Evolutionary conservation across 1,140 invertebrate genomes (phyloP).

Genomic region (Lepidotrigona ventralis): DNA sequence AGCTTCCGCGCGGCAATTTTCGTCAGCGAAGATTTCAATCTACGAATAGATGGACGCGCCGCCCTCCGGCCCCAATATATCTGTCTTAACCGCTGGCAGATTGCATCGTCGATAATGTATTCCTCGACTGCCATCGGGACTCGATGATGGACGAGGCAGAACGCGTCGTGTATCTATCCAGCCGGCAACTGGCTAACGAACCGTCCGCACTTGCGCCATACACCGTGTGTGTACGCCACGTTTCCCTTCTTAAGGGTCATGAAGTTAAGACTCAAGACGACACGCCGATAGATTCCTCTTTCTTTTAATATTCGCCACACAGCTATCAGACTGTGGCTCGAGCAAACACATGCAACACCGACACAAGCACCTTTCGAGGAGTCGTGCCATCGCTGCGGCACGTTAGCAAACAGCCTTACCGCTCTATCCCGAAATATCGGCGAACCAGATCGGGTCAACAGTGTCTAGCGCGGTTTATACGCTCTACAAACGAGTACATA

Average conservation of each 20-base stretch:
- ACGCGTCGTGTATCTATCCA: background rate
- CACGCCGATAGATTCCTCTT: background rate
- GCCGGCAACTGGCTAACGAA: background rate
- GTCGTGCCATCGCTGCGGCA: background rate
- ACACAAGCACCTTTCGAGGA: background rate
- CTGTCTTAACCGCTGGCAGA: conserved; percentile 27
- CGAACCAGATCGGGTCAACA: conserved; percentile 2
- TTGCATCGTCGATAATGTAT: conserved; percentile 34
- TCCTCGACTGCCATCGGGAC: conserved; percentile 9
- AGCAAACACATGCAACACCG: background rate
- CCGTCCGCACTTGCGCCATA: too few species aligned
- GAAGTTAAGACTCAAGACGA: background rate
- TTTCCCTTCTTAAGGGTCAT: background rate
- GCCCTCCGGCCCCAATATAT: conserved; percentile 11
- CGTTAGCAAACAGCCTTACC: conserved; percentile 7
- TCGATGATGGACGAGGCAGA: conserved; percentile 17
- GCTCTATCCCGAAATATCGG: background rate
- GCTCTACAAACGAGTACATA: background rate
- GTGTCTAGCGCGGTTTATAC: background rate
- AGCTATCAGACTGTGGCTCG: background rate
- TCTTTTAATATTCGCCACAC: background rate
- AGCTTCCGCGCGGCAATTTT: conserved; percentile 28
- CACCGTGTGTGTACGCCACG: too few species aligned
- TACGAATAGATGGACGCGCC: conserved; percentile 5
- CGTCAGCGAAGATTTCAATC: conserved; percentile 21